Base-by-base conservation (phyloP, 2,797 vertebrate genomes). In the Masticophis lateralis region DNA sequence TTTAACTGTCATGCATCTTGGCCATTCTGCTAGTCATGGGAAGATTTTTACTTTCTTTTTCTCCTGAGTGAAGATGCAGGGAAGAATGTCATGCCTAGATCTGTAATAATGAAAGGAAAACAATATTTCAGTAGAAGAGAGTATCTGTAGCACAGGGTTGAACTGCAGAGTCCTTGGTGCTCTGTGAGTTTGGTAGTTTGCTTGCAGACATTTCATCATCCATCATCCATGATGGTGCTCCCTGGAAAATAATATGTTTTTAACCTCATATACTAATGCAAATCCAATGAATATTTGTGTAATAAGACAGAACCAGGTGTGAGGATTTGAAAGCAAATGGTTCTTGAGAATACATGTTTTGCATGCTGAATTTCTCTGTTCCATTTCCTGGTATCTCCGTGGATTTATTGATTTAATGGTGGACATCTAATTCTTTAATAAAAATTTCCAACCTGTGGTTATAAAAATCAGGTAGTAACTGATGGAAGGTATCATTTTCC, bases 211-310 rank as follows among this genome's bases (percentile, higher is more conserved):
- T 66, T 66, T 66, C 61, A 66, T n/a, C 61, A 66, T 66, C 11
- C 3, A 5, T n/a, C n/a, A n/a, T n/a, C n/a, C n/a, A n/a, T 66
- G 28, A 66, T n/a, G 61, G 27, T 66, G 28, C 61, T n/a, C 28
- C 61, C 5, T 66, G 28, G 61, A 66, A 89, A 53, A 10, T 86
- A 37, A 89, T 92, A 37, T 6, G 13, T 90, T 43, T 55, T 83
- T 25, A 92, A 57, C 14, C 22, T 86, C 47, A 79, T 55, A n/a
- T 86, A 18, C 10, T 53, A 89, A 86, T 86, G 20, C 43, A 86
- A 90, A 92, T n/a, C 91, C 83, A 47, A 92, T 18, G 55, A 27
- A 63, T 89, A 47, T 92, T 27, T 89, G n/a, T 86, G n/a, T 3
- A 86, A 53, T 59, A 53, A 32, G 2, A 28, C 25, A 8, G 20